Evolutionary conservation across 2,797 vertebrate species (phyloP), one percentile per base, ranked within the genome.

Genomic region (Cossypha dichroa): DNA sequence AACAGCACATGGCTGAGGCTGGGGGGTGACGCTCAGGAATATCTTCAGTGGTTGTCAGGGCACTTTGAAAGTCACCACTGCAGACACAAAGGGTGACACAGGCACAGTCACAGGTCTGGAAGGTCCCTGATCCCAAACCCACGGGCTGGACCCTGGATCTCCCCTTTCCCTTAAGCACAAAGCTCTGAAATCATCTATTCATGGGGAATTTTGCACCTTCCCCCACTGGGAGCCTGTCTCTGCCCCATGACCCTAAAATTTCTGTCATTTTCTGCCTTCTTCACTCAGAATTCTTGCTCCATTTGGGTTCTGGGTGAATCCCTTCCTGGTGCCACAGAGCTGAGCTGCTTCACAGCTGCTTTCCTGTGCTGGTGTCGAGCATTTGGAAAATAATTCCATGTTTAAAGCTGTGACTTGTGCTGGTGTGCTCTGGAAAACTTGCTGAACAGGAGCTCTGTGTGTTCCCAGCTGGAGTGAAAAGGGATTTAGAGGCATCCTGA

Each of bases 1-100:
- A 92, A 91, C 94, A 94, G 43, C 92, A 90, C 82, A 41, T 43
- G 92, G 63, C 81, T 70, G 10, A 31, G 9, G 79, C 45, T 36
- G 81, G 62, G 59, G 84, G 81, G 94, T 19, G 45, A 45, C 21
- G 43, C 43, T 36, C 69, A 36, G 56, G 70, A 48, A 7, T 13
- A 10, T 51, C 84, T 81, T 12, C 6, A 4, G 3, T 10, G 85
- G 70, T 12, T 84, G 16, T 46, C 62, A 22, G 66, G 40, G 56
- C 2, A 2, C 31, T 89, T 25, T 4, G 13, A 11, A 49, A 77
- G 68, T 4, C 60, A 16, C 11, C 68, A 1, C 76, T 41, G 67
- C 25, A 5, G 33, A 10, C 60, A 74, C 23, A 46, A 36, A 23
- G 54, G 55, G 54, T 2, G 2, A 23, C 49, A 74, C 52, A 7